Conservation (phyloP, 2,888 invertebrate genomes). For the Lomographa bimaculata region DNA sequence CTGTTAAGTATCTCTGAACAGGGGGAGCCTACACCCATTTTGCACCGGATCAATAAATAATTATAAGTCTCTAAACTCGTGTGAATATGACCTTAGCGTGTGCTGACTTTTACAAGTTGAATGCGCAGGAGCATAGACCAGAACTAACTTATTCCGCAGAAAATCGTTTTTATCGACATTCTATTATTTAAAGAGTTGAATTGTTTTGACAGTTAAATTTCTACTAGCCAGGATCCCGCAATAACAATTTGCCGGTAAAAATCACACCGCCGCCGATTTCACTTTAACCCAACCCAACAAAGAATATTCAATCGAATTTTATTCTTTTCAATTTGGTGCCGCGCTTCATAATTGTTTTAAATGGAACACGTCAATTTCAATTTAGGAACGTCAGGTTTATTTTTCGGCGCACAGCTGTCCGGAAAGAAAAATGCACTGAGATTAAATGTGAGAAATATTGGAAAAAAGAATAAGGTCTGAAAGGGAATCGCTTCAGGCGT, state of each 20-base stretch:
- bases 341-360: conserved; percentile 73
- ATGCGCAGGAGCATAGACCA: conserved; percentile 23
- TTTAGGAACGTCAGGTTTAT: conserved; percentile 64
- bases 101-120: conserved; percentile 29
- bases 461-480: conserved; percentile 24
- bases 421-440: conserved; percentile 48
- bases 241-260: no score
- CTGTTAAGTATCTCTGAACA: conserved; percentile 27
- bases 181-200: no score
- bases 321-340: conserved; percentile 71
- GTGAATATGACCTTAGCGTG: conserved; percentile 66
- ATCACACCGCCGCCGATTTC: no score
- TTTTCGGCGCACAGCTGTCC: conserved; percentile 61
- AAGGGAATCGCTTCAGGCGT: conserved; percentile 43
- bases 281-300: conserved; percentile 39
- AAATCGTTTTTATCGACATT: no score
- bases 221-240: conserved; percentile 2
- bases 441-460: conserved; percentile 42
- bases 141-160: conserved; percentile 21
- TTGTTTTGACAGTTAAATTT: conserved; percentile 13
- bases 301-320: conserved; percentile 62
- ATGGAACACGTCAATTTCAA: conserved; percentile 80
- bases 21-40: conserved; percentile 59
- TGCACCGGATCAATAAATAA: conserved; percentile 72
- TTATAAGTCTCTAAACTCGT: conserved; percentile 56